A percentile compares a stretch with the other conserved stretches of the same genome.
phyloP scores from a whole-genome alignment of 2,888 invertebrate genomes.

The Euzetes globulus region DNA sequence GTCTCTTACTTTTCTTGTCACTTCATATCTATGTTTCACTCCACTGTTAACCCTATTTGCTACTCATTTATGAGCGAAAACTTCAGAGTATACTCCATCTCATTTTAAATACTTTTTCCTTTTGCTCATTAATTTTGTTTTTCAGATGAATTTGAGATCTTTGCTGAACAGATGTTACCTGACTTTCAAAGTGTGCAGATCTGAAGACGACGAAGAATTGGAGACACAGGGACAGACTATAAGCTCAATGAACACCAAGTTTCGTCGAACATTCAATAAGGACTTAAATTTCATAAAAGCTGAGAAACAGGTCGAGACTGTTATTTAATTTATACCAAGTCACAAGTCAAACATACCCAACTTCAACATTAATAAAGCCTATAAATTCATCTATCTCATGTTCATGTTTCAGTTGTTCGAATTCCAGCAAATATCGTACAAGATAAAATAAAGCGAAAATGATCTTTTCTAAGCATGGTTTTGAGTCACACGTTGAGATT shows the following conservation, averaged over 20 bases:
- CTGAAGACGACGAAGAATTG: background rate
- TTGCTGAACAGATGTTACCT: slow-evolving; percentile 6
- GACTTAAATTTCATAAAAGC: background rate
- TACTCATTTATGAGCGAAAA: slow-evolving; percentile 34
- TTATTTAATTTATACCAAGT: background rate
- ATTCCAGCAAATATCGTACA: no score
- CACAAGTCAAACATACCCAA: no score
- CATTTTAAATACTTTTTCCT: background rate
- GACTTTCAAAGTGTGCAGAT: slow-evolving; percentile 1
- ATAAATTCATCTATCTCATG: no score
- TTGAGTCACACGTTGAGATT: no score
- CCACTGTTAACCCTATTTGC: slow-evolving; percentile 24
- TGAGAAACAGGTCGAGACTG: slow-evolving; percentile 1
- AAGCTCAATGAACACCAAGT: background rate
- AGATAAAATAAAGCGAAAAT: no score
- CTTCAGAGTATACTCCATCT: slow-evolving; percentile 25
- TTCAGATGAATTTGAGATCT: slow-evolving; percentile 9
- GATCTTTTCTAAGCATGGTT: no score
- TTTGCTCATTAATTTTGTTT: background rate
- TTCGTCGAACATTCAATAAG: background rate
- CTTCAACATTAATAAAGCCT: no score
- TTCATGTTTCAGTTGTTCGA: no score
- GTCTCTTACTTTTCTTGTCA: slow-evolving; percentile 19
- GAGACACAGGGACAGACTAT: slow-evolving; percentile 18
- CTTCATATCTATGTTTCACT: slow-evolving; percentile 33